Percentiles rank a stretch among this genome's conserved stretches.
Conservation (phyloP, 1,140 invertebrate species). For the Pteromalus puparum region DNA sequence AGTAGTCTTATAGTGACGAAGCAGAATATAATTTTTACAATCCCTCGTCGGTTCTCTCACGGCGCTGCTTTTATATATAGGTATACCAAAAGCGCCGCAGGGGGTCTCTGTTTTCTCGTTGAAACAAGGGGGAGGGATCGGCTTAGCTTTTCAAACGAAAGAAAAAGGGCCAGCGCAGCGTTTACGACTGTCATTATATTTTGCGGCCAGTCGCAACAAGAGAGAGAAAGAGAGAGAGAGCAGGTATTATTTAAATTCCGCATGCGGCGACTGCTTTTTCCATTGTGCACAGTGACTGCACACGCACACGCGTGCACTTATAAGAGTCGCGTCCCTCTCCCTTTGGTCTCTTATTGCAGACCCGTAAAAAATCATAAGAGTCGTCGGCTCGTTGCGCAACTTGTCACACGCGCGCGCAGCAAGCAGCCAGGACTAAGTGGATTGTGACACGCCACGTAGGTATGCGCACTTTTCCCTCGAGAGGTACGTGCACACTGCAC, state of each 20-base stretch:
- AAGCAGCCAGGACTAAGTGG: slow-evolving; percentile 2
- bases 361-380: slow-evolving; percentile 31
- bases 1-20: too few species aligned
- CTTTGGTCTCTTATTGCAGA: neutral
- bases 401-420: slow-evolving; percentile 3
- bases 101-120: neutral
- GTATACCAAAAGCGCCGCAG: neutral
- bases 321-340: neutral
- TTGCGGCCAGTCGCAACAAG: neutral
- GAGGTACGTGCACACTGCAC: neutral
- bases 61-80: neutral
- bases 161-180: neutral
- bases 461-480: neutral
- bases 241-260: slow-evolving; percentile 9
- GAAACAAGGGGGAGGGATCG: neutral
- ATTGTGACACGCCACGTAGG: slow-evolving; percentile 14
- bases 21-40: neutral
- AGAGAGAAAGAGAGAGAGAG: too few species aligned
- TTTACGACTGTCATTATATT: slow-evolving; percentile 17
- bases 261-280: neutral
- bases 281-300: neutral
- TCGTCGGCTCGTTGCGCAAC: slow-evolving; percentile 22
- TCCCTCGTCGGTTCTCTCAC: too few species aligned
- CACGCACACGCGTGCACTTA: too few species aligned
- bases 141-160: neutral